These are phyloP conservation scores for Dufourea novaeangliae DNA, from an alignment of 1,140 invertebrate genomes.

Conservation along the genomic window DNA sequence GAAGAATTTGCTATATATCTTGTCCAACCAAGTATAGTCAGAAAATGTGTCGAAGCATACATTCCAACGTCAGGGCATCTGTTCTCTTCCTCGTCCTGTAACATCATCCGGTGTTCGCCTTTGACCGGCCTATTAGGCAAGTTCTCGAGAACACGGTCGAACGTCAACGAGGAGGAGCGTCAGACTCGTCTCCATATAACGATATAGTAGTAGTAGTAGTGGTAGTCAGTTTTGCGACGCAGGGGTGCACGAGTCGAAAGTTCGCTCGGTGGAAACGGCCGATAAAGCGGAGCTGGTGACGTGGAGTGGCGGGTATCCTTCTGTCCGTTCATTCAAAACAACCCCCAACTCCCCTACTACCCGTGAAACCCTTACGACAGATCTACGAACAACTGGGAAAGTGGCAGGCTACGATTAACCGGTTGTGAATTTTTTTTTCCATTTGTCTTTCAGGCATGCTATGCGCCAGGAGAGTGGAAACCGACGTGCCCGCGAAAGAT, in stretches of 20 bases:
- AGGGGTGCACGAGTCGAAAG: constrained; percentile 55
- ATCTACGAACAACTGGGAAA: constrained; percentile 3
- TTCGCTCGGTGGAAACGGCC: constrained; percentile 64
- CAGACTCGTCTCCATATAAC: constrained; percentile 47
- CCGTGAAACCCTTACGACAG: not conserved
- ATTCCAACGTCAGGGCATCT: not conserved
- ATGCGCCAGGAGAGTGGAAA: constrained; percentile 66
- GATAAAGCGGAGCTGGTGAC: constrained; percentile 58
- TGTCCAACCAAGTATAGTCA: too few relatives aligned
- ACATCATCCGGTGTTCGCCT: not conserved
- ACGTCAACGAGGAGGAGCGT: constrained; percentile 49
- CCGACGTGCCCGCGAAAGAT: constrained; percentile 67
- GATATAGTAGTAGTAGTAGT: constrained; percentile 8
- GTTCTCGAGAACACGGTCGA: constrained; percentile 47
- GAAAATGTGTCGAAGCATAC: too few relatives aligned
- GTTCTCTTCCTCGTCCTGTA: not conserved
- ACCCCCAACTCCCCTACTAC: not conserved
- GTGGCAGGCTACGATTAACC: constrained; percentile 41
- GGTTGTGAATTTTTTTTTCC: not conserved
- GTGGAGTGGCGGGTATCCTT: not conserved
- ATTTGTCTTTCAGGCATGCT: constrained; percentile 68
- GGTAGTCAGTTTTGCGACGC: constrained; percentile 46
- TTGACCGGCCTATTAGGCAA: constrained; percentile 47
- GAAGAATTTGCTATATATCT: too few relatives aligned
- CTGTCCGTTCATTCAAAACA: constrained; percentile 15